Evolutionary conservation across 2,888 invertebrate genomes (phyloP), one percentile per base, ranked within the genome.

Genomic region (Drosophila tanythrix): DNA sequence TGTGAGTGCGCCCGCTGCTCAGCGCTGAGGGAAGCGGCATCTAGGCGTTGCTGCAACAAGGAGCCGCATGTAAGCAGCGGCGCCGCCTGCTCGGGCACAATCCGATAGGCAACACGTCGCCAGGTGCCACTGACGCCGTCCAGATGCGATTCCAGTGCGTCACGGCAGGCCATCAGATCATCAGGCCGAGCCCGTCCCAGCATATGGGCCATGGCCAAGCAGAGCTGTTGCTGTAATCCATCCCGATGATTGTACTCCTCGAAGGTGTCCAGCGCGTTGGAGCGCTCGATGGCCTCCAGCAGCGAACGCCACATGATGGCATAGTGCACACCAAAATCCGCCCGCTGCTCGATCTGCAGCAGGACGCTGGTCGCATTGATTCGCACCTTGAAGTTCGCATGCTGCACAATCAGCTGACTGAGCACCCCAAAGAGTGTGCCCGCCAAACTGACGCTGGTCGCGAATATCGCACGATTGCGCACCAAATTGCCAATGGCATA

Each of bases 301-400:
- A 97, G 92, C 3, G 95, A 95, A 4, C 94, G 94, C 97, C 98
- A 98, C 29, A 96, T 94, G 21, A 87, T 80, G 0, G 94, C 90
- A 84, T 95, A 96, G 77, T 95, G 94, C 6, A 92, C 92, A 0
- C 95, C 97, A 86, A 96, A 97, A 61, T 95, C 94, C 33, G 93
- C 83, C n/a, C 97, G 94, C 1, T 93, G 92, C 43, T 92, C 90
- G n/a, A 95, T 95, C 68, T 95, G 95, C 15, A 94, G 95, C 70
- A 98, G 92, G 0, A 98, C 97, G 66, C 95, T 94, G 1, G 97
- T 96, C 3, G 98, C 98, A 93, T 97, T 98, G 70, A 97, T 97
- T 36, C 98, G 95, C 8, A 98, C 98, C 94, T 98, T 98, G 81
- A 98, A 96, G 92, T 98, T 98, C 66, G 95, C 95, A 92, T 96